These are phyloP conservation scores for Scelioninae gen. 1 DNA, from an alignment of 2,888 invertebrate species.

Conservation along the genomic window DNA sequence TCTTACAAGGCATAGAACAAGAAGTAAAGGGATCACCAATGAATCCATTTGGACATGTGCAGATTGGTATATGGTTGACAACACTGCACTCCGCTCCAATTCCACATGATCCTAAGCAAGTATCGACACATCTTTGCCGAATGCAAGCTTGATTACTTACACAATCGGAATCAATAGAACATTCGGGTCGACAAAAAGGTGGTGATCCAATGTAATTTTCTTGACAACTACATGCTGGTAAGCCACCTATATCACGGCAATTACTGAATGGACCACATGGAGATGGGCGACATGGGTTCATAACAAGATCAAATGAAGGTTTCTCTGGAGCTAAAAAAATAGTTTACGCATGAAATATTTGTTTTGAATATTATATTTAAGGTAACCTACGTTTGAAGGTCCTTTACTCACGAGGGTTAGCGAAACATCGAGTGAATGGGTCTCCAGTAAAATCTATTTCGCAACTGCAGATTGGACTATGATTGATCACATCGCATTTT, in stretches of 20 bases:
- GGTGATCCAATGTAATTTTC: conserved; percentile 85
- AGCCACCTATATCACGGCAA: conserved; percentile 86
- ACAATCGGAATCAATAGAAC: conserved; percentile 92
- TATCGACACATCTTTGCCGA: conserved; percentile 92
- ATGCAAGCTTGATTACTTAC: conserved; percentile 91
- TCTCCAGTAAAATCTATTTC: conserved; percentile 86
- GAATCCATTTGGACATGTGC: conserved; percentile 90
- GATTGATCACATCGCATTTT: conserved; percentile 87
- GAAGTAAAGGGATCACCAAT: conserved; percentile 92
- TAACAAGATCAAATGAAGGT: conserved; percentile 28
- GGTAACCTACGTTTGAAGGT: not conserved
- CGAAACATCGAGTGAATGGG: conserved; percentile 86
- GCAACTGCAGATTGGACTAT: conserved; percentile 88
- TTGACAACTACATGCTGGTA: conserved; percentile 83
- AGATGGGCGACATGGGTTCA: conserved; percentile 86
- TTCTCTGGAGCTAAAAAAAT: conserved; percentile 36
- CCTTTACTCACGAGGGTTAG: conserved; percentile 39
- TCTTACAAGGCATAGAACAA: conserved; percentile 43
- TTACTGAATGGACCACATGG: conserved; percentile 88
- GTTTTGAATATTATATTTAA: not conserved
- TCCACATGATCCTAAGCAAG: conserved; percentile 93
- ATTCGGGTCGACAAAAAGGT: conserved; percentile 86
- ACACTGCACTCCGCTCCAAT: conserved; percentile 91
- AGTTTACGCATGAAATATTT: not conserved
- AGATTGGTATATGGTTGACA: conserved; percentile 92